phyloP scores from a whole-genome alignment of 2,113 vertebrate genomes.

The Nycticryphes semicollaris region DNA sequence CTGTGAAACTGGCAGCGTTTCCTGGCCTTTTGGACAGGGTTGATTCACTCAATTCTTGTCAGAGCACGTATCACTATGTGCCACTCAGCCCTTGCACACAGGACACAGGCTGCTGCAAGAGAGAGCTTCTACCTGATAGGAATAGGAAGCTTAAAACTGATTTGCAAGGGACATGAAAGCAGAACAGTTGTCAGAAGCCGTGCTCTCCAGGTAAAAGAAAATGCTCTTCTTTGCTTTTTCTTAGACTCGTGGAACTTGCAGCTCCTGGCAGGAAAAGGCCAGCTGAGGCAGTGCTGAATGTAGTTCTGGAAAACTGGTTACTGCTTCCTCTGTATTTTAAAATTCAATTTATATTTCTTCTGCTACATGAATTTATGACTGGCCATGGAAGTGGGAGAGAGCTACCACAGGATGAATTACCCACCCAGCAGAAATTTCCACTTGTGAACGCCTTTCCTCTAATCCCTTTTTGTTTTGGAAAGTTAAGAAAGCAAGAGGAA shows the following conservation, averaged over 20 bases:
- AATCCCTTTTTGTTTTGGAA: constrained; percentile 34
- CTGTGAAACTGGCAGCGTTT: neutral
- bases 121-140: neutral
- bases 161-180: neutral
- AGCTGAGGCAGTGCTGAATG: neutral
- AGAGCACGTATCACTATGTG: neutral
- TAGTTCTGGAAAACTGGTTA: neutral
- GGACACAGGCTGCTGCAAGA: neutral
- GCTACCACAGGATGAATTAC: constrained; percentile 1
- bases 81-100: neutral
- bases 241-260: neutral
- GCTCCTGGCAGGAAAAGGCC: neutral
- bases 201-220: neutral
- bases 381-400: neutral
- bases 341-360: neutral
- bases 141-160: neutral
- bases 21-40: neutral
- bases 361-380: neutral
- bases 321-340: neutral
- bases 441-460: constrained; percentile 63
- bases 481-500: constrained; percentile 24
- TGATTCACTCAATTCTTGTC: neutral
- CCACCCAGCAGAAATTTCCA: constrained; percentile 34
- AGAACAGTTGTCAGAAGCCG: neutral
- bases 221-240: neutral